Percentiles rank a stretch among this genome's conserved stretches.
Evolutionary conservation across 2,797 vertebrate genomes (phyloP).

Genomic region (Rhabdophis nuchalis): DNA sequence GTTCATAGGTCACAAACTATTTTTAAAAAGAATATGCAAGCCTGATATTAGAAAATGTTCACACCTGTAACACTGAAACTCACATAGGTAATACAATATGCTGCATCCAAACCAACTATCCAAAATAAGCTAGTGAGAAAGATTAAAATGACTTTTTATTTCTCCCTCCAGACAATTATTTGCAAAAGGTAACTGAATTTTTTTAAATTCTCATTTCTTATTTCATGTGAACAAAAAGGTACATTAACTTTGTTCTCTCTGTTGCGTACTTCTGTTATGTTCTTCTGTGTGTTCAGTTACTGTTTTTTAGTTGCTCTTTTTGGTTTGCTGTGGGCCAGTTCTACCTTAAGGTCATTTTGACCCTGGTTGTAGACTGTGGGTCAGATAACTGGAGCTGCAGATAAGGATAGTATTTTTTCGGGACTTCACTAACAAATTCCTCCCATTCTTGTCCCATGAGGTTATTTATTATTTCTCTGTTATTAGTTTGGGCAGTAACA

Average conservation of each 20-base stretch:
- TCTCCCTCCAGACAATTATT: neutral
- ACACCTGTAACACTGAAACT: neutral
- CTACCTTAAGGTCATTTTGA: conserved; percentile 24
- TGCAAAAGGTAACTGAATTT: neutral
- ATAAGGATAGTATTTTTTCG: conserved; percentile 53
- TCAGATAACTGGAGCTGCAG: conserved; percentile 51
- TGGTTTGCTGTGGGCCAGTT: neutral
- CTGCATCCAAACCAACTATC: neutral
- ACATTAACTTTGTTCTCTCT: conserved; percentile 7
- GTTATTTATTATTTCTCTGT: conserved; percentile 42
- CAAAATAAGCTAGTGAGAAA: neutral
- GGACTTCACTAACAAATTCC: conserved; percentile 42
- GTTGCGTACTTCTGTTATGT: neutral
- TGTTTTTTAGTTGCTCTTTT: neutral
- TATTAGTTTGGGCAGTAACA: conserved; percentile 55
- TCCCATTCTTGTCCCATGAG: conserved; percentile 43
- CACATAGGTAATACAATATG: neutral
- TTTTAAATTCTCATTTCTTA: neutral
- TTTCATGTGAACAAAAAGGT: neutral
- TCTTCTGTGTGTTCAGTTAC: neutral
- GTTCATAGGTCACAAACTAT: neutral
- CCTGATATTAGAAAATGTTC: neutral
- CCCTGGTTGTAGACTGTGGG: conserved; percentile 40
- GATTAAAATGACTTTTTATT: neutral
- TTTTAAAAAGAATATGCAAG: neutral